Evolutionary conservation across 2,113 vertebrate species (phyloP), one percentile per base, ranked within the genome.

Genomic region (Uria lomvia): DNA sequence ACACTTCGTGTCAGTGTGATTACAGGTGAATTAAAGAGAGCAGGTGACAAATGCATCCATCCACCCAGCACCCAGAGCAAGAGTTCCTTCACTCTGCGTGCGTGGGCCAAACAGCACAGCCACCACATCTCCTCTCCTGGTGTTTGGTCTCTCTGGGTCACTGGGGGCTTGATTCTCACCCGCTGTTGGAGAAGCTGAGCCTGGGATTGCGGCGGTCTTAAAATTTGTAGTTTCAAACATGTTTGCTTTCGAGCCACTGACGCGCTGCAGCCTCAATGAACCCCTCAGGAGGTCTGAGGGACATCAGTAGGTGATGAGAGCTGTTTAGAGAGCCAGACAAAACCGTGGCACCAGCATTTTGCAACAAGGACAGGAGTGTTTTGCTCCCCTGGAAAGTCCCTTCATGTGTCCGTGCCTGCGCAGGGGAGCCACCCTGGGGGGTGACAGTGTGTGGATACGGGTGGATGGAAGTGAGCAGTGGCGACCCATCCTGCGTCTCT

Each of bases 391-490:
- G 56, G 63, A 15, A 47, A 7, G 58, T 17, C 55, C 3, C 40
- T 11, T n/a, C 1, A 6, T 11, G 32, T 29, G 47, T 47, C 70
- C 2, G 0, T 34, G 22, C 23, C 68, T 23, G 2, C 0, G 6
- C 26, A 4, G 45, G 16, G 13, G 16, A 22, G 3, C 32, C 7
- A 27, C 19, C 30, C 34, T 0, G 2, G 34, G 27, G 29, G 34
- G 18, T 3, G 22, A 21, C 78, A 42, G 40, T 6, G 5, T 32
- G 70, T 6, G 49, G 30, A 6, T 8, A 34, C 0, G 19, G 36
- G 30, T 1, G 1, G 26, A 7, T 3, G 53, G 40, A 29, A 34
- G 36, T 3, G 38, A 68, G 71, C 42, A 43, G 72, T 30, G 17
- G 70, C 5, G 23, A 71, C 72, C 11, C 47, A 6, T 15, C 88